Evolutionary conservation across 2,797 vertebrate genomes (phyloP).

Genomic region (Gastrophryne carolinensis): DNA sequence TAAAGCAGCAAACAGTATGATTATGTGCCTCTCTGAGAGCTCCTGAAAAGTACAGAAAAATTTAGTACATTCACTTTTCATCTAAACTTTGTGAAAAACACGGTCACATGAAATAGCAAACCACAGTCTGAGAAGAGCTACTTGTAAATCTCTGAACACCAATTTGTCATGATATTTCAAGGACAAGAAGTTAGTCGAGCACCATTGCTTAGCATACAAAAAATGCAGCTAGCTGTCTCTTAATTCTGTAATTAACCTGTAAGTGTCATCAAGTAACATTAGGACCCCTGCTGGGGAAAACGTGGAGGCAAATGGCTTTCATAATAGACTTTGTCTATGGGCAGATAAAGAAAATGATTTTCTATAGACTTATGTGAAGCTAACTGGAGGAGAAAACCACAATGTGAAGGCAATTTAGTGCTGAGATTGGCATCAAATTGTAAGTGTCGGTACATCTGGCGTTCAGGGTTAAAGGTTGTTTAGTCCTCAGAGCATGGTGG

Average conservation of each 20-base stretch:
- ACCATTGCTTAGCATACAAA: conserved; percentile 1
- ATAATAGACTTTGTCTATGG: too few species aligned
- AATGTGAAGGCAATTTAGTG: too few species aligned
- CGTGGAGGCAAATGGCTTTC: too few species aligned
- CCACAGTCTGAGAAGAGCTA: not conserved
- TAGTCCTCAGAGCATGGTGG: too few species aligned
- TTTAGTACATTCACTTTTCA: conserved; percentile 17
- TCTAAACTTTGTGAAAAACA: conserved; percentile 1
- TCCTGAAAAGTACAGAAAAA: conserved; percentile 2
- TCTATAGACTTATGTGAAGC: too few species aligned
- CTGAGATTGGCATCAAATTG: too few species aligned
- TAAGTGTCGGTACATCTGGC: too few species aligned
- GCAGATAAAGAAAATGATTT: too few species aligned
- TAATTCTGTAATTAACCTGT: conserved; percentile 11
- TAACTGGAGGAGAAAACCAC: too few species aligned
- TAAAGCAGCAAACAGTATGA: conserved; percentile 1
- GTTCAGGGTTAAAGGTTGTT: too few species aligned
- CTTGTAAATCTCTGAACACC: conserved; percentile 6
- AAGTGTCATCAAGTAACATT: conserved; percentile 27
- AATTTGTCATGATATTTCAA: conserved; percentile 25
- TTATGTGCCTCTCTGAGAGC: not conserved
- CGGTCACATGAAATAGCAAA: conserved; percentile 14
- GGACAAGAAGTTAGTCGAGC: conserved; percentile 2
- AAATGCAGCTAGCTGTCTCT: not conserved
- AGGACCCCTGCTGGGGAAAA: not conserved